phyloP scores from a whole-genome alignment of 2,113 vertebrate genomes.

The Charadrius vociferus region DNA sequence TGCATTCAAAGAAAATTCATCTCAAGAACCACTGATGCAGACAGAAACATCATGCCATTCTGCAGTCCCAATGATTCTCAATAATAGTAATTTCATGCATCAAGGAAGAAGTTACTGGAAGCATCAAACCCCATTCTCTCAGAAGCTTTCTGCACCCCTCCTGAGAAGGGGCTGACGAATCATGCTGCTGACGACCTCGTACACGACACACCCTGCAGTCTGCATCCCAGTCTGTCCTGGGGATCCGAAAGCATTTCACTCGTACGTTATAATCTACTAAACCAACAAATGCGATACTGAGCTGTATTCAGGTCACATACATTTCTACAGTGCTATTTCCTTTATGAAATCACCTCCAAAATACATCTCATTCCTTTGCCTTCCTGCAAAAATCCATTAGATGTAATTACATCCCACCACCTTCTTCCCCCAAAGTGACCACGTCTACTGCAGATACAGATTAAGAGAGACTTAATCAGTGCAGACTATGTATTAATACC shows the following conservation, averaged over 20 bases:
- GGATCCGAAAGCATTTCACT: background rate
- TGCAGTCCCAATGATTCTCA: background rate
- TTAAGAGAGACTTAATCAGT: background rate
- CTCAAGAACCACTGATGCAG: background rate
- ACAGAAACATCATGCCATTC: background rate
- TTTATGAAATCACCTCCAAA: background rate
- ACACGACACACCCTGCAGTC: background rate
- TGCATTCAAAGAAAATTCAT: background rate
- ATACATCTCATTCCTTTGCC: background rate
- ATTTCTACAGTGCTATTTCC: background rate
- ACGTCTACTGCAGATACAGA: rapidly evolving
- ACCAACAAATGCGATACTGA: background rate
- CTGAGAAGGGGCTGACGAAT: background rate
- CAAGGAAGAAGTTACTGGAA: conserved; percentile 48
- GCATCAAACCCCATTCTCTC: background rate
- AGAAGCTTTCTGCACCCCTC: background rate
- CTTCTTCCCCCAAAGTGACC: background rate
- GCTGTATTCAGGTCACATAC: background rate
- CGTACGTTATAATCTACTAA: background rate
- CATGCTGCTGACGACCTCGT: background rate
- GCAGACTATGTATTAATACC: background rate
- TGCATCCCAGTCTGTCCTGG: background rate
- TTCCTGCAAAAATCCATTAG: background rate
- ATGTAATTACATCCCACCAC: background rate
- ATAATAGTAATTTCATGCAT: background rate